These are phyloP conservation scores for Formica aserva DNA, from an alignment of 2,888 invertebrate species.

Conservation along the genomic window DNA sequence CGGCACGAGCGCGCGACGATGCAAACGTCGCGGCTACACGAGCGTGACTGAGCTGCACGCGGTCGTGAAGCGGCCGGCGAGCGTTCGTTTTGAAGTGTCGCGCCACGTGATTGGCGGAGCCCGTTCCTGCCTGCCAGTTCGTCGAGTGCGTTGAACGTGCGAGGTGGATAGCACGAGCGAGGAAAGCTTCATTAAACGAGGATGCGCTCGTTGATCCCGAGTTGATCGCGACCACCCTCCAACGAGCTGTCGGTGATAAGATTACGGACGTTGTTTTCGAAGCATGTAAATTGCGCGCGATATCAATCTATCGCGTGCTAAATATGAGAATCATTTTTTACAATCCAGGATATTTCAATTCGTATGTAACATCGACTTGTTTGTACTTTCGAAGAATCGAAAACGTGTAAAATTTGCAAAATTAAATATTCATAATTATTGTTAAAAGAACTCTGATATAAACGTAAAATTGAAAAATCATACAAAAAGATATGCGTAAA, in stretches of 20 bases:
- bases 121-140: constrained; percentile 49
- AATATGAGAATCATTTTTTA: not conserved
- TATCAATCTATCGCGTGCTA: not conserved
- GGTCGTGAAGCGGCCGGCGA: constrained; percentile 40
- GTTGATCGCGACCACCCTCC: constrained; percentile 12
- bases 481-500: not conserved
- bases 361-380: not conserved
- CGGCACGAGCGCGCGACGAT: constrained; percentile 30
- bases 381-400: not conserved
- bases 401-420: not conserved
- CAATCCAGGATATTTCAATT: not conserved
- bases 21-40: constrained; percentile 44
- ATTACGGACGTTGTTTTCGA: not conserved
- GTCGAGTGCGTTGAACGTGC: constrained; percentile 62
- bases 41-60: constrained; percentile 68
- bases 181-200: constrained; percentile 20
- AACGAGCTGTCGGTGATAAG: constrained; percentile 2
- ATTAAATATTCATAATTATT: not conserved
- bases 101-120: constrained; percentile 62
- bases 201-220: not conserved
- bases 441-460: not conserved
- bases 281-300: not conserved
- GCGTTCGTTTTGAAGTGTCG: constrained; percentile 46
- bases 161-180: constrained; percentile 8
- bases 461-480: not conserved